Evolutionary conservation across 2,797 vertebrate species (phyloP), one percentile per base, ranked within the genome.

Genomic region (Phalloptychus januarius): DNA sequence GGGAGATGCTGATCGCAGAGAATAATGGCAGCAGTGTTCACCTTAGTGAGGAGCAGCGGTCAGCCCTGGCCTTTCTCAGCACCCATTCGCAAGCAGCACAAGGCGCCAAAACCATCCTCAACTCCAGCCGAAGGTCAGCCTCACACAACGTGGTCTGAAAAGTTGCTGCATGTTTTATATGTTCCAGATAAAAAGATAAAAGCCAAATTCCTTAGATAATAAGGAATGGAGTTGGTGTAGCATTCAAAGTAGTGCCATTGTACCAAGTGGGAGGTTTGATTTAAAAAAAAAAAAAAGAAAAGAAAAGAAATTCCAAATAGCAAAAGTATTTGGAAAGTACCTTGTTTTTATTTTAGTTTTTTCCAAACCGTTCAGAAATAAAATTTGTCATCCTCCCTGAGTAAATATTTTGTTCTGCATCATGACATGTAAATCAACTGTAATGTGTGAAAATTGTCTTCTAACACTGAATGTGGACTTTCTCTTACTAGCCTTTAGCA

Each of bases 21-120:
- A 91, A 78, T 93, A 96, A 96, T 0, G 95, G 96, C 75, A 95
- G 90, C 88, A 98, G 97, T 74, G 94, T 98, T 87, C 97, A 96
- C 85, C 95, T 99, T 36, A 99, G 96, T 0, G 97, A 98, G 75
- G 97, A 98, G 83, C 98, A 99, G 93, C 97, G 95, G 72, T 97
- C 96, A 18, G 97, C 97, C 82, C 91, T 99, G 2, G 97, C 97
- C 88, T 98, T 99, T 86, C 96, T 99, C 82, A 97, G 96, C 86
- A 91, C 94, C n/a, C 96, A 96, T 86, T 96, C 96, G 15, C 96
- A 94, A 80, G 92, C 90, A 56, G 86, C 91, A 85, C 95, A 94
- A 82, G 71, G 84, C 25, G 87, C 89, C 65, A 92, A 83, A 76
- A 25, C 94, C 48, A 95, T 95, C 80, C 89, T 87, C 73, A 89